phyloP scores from a whole-genome alignment of 2,113 vertebrate genomes.

The Macaca nemestrina region DNA sequence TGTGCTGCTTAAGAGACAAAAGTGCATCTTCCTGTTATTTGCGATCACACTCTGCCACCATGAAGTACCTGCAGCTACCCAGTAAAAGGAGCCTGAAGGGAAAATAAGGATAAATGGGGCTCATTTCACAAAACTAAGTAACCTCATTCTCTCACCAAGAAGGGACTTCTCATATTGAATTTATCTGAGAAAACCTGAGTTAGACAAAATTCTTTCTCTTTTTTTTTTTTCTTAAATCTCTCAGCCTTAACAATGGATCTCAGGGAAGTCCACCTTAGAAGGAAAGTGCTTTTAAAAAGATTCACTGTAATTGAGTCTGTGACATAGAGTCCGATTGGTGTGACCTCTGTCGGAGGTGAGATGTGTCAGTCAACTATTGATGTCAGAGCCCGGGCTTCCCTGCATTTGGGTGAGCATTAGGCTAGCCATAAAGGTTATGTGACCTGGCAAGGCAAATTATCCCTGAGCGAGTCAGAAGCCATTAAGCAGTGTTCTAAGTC shows the following conservation, averaged over 20 bases:
- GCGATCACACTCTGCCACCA: neutral
- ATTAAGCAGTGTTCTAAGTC: conserved; percentile 57
- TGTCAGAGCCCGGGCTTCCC: conserved; percentile 30
- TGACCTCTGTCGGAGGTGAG: conserved; percentile 62
- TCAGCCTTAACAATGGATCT: neutral
- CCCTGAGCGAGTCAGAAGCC: conserved; percentile 64
- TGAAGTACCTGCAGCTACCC: neutral
- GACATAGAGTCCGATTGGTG: conserved; percentile 53
- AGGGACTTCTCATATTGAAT: conserved; percentile 47
- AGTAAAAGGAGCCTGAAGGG: conserved; percentile 23
- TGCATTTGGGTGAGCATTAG: conserved; percentile 53
- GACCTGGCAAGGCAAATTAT: conserved; percentile 57
- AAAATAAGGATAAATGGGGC: conserved; percentile 44
- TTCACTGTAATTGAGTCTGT: conserved; percentile 52
- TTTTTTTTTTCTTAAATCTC: conserved; percentile 12
- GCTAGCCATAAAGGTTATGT: conserved; percentile 53
- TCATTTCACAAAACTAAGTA: conserved; percentile 43
- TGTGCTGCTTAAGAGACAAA: conserved; percentile 2
- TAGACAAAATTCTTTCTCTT: conserved; percentile 56
- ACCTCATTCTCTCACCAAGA: conserved; percentile 10
- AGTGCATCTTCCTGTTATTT: conserved; percentile 49
- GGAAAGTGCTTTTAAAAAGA: conserved; percentile 67
- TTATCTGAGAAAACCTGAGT: conserved; percentile 1
- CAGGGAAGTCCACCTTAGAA: neutral
- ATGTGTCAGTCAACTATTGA: conserved; percentile 29